Percentiles rank a stretch among this genome's conserved stretches.
These are phyloP conservation scores for Tor tambroides DNA, from an alignment of 2,113 vertebrate genomes.

Conservation along the genomic window DNA sequence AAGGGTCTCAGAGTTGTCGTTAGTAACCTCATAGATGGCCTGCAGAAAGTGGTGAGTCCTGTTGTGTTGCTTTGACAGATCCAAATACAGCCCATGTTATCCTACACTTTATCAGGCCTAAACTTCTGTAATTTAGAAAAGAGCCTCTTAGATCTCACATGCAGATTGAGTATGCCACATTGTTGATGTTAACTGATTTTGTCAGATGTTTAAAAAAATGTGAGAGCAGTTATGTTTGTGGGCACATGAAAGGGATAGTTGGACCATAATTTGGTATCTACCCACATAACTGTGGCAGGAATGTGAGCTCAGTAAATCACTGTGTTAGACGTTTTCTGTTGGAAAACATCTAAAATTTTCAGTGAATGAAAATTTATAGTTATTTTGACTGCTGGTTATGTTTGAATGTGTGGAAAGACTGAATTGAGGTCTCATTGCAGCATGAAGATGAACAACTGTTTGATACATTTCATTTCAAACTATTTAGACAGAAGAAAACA, in stretches of 20 bases:
- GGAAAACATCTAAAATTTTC: background rate
- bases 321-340: background rate
- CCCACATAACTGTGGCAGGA: constrained; percentile 46
- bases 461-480: constrained; percentile 41
- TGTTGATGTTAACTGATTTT: constrained; percentile 4
- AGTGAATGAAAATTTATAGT: constrained; percentile 29
- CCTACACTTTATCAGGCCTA: background rate
- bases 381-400: constrained; percentile 11
- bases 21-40: constrained; percentile 83
- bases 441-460: constrained; percentile 6
- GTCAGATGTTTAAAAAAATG: constrained; percentile 16
- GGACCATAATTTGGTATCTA: constrained; percentile 33
- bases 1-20: constrained; percentile 86
- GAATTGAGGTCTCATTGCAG: background rate
- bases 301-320: constrained; percentile 39
- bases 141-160: background rate
- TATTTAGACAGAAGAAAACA: constrained; percentile 88
- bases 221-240: constrained; percentile 2
- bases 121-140: background rate
- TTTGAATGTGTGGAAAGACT: background rate
- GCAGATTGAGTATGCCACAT: background rate
- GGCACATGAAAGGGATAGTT: constrained; percentile 41
- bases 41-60: constrained; percentile 88
- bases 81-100: background rate
- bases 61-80: background rate